phyloP scores from a whole-genome alignment of 2,797 vertebrate genomes.

The Mareca strepera region DNA sequence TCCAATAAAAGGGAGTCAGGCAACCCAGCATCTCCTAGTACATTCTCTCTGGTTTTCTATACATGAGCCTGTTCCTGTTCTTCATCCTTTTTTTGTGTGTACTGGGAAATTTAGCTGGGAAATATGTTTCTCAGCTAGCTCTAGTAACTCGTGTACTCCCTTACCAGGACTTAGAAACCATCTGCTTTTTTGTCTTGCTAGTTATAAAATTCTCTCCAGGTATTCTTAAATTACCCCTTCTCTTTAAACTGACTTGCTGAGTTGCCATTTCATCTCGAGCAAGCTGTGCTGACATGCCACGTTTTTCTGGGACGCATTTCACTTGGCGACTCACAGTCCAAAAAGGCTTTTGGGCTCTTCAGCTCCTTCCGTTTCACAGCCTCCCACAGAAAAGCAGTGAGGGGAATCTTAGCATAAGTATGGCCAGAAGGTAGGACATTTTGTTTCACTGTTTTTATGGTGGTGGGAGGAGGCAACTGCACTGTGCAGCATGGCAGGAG shows the following conservation, averaged over 20 bases:
- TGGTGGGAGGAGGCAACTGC: not conserved
- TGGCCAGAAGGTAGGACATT: not conserved
- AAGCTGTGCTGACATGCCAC: not conserved
- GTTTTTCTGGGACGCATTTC: not conserved
- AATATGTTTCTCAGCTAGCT: not conserved
- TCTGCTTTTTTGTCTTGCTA: not conserved
- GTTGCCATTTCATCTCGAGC: not conserved
- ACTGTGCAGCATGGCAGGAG: not conserved
- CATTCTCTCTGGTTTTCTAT: not conserved
- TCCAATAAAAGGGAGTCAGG: not conserved
- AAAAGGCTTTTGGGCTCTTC: not conserved
- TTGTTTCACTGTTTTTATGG: not conserved
- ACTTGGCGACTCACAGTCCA: not conserved
- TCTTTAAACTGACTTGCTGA: not conserved
- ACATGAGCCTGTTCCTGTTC: not conserved
- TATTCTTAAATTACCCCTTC: not conserved
- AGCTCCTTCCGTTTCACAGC: not conserved
- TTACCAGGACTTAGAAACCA: not conserved
- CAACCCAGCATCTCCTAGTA: not conserved
- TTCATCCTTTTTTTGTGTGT: not conserved
- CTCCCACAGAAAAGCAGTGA: not conserved
- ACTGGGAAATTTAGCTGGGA: not conserved
- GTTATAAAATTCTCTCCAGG: slow-evolving; percentile 12
- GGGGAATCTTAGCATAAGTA: not conserved
- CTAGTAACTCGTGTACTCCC: not conserved